phyloP scores from a whole-genome alignment of 2,797 vertebrate genomes.

The Aphelocoma californica region DNA sequence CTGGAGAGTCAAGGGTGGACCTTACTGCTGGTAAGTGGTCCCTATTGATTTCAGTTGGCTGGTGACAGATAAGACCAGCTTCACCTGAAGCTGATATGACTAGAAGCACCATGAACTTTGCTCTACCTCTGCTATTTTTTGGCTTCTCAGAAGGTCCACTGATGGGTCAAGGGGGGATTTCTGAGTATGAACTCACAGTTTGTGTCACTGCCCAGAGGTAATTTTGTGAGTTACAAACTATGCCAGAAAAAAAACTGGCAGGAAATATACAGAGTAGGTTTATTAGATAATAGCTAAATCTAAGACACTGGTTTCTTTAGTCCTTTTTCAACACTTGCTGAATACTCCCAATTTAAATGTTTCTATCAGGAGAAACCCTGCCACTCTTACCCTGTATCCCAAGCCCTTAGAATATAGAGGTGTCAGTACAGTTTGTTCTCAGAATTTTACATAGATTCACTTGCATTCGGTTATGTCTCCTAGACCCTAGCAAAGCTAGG shows the following conservation, averaged over 20 bases:
- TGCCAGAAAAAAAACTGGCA: not conserved
- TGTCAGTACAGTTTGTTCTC: not conserved
- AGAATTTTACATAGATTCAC: not conserved
- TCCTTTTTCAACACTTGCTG: not conserved
- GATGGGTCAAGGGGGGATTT: not conserved
- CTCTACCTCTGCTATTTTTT: not conserved
- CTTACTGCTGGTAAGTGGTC: not conserved
- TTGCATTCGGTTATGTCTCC: not conserved
- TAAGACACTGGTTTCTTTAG: not conserved
- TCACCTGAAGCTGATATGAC: not conserved
- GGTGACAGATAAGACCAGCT: not conserved
- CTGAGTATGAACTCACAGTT: not conserved
- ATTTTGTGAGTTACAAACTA: not conserved
- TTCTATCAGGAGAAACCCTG: not conserved
- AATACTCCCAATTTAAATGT: not conserved
- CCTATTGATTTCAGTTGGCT: not conserved
- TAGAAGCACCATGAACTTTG: not conserved
- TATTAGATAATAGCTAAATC: not conserved
- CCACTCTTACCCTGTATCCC: not conserved
- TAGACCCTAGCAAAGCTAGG: not conserved
- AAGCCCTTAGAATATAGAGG: not conserved
- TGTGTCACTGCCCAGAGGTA: not conserved
- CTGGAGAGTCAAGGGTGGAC: not conserved
- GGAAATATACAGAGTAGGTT: not conserved
- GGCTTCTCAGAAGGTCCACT: not conserved